These are phyloP conservation scores for Monochamus alternatus DNA, from an alignment of 2,888 invertebrate species.

Conservation along the genomic window DNA sequence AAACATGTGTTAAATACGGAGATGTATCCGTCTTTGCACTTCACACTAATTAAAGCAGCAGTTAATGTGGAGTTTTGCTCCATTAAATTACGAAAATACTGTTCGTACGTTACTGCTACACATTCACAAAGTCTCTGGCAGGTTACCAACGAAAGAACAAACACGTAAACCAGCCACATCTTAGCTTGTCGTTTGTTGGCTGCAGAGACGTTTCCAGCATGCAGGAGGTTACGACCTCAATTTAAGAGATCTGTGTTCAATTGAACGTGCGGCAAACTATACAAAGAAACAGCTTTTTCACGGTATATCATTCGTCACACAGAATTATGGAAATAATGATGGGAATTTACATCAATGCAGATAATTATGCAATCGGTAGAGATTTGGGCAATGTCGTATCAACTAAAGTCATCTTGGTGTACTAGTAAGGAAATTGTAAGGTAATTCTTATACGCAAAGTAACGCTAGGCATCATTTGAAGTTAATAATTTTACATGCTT, in stretches of 20 bases:
- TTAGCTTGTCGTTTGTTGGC: not conserved
- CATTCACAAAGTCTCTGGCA: not conserved
- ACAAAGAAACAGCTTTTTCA: not conserved
- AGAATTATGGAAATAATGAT: not conserved
- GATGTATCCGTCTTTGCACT: constrained; percentile 10
- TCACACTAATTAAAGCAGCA: constrained; percentile 9
- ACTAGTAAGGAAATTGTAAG: too few species aligned
- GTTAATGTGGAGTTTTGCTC: constrained; percentile 10
- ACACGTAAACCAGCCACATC: constrained; percentile 9
- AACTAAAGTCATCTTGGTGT: too few species aligned
- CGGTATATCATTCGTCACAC: not conserved
- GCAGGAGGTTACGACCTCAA: not conserved
- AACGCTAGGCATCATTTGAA: too few species aligned
- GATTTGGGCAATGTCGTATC: too few species aligned
- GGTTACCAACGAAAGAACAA: not conserved
- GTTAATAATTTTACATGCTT: too few species aligned
- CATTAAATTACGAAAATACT: not conserved
- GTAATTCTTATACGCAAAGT: too few species aligned
- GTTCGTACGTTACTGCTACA: not conserved
- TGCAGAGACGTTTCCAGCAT: not conserved
- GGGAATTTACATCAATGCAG: not conserved
- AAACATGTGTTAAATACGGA: not conserved
- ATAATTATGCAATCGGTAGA: too few species aligned
- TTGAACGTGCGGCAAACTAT: not conserved
- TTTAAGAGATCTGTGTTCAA: not conserved